Evolutionary conservation across 2,888 invertebrate genomes (phyloP).

Genomic region (Campoletis raptor): DNA sequence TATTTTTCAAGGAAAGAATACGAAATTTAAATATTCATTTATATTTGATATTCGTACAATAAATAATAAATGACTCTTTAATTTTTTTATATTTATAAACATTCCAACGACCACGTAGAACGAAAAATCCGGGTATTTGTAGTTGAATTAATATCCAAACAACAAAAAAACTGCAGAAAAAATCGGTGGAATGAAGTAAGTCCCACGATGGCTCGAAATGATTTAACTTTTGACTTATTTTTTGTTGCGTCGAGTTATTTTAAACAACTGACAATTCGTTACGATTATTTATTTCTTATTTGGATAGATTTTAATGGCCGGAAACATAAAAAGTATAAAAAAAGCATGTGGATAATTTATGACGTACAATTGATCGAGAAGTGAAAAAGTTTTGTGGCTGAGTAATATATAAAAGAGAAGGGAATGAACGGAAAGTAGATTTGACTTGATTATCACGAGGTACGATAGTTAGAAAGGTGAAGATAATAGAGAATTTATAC

Average conservation of each 20-base stretch:
- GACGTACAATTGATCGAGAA: background rate
- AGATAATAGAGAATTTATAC: constrained; percentile 11
- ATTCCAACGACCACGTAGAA: no score
- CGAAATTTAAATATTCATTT: no score
- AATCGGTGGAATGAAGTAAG: background rate
- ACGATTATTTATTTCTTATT: background rate
- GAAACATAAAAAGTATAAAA: constrained; percentile 7
- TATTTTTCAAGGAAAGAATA: no score
- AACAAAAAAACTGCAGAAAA: background rate
- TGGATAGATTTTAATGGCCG: background rate
- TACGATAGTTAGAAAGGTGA: constrained; percentile 35
- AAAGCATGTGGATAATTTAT: constrained; percentile 1
- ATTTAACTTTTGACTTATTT: no score
- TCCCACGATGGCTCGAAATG: no score
- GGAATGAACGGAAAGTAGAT: constrained; percentile 8
- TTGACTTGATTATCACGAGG: constrained; percentile 28
- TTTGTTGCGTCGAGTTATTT: background rate
- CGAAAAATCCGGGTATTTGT: background rate
- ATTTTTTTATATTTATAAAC: no score
- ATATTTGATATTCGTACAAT: no score
- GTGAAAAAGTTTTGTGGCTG: background rate
- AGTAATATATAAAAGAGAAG: background rate
- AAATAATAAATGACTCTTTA: no score
- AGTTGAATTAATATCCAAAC: background rate
- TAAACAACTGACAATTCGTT: background rate